Conservation (phyloP, 92 coral and sea anemone species). For the Virgularia gustaviana region DNA sequence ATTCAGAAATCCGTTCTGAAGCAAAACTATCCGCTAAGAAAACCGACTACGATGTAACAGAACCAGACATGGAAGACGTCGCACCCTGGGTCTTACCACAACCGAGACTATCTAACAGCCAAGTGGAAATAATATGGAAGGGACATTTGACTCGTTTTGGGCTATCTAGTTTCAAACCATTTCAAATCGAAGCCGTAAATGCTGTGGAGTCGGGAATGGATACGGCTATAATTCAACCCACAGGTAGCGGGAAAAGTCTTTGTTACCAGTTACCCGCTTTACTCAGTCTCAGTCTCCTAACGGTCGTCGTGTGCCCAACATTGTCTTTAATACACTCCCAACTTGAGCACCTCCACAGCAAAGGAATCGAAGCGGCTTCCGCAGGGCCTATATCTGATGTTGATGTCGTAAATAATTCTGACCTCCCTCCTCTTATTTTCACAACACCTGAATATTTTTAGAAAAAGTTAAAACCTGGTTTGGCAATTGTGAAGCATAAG, state of each 20-base stretch:
- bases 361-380: too few relatives aligned
- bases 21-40: too few relatives aligned
- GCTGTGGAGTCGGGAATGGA: neutral
- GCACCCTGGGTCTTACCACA: too few relatives aligned
- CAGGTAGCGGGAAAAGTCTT: neutral
- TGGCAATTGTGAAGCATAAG: neutral
- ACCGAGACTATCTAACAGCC: too few relatives aligned
- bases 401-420: too few relatives aligned
- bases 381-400: too few relatives aligned
- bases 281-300: neutral
- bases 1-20: too few relatives aligned
- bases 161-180: neutral
- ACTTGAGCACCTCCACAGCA: neutral
- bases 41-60: too few relatives aligned
- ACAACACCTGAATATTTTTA: slow-evolving; percentile 52
- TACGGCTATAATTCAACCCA: neutral
- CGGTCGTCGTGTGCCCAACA: slow-evolving; percentile 1
- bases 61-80: too few relatives aligned
- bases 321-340: slow-evolving; percentile 1
- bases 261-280: slow-evolving; percentile 15
- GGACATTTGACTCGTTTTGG: neutral
- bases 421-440: too few relatives aligned
- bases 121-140: neutral
- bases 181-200: neutral
- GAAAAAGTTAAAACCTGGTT: neutral